Evolutionary conservation across 2,113 vertebrate species (phyloP).

Genomic region (Bambusicola thoracicus): DNA sequence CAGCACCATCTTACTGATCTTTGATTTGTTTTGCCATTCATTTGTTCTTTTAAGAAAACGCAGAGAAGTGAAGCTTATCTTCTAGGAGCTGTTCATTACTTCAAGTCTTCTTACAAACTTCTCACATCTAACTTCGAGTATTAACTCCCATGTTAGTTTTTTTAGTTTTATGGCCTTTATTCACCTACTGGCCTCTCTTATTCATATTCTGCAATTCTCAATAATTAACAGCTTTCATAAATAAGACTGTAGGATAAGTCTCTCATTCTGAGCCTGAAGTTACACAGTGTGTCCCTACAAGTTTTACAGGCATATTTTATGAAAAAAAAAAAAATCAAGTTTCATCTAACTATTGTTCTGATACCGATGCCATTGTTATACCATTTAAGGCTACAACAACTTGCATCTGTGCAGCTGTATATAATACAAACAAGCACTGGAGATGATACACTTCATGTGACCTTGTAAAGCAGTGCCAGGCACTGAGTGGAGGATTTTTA

Average conservation of each 20-base stretch:
- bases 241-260: neutral
- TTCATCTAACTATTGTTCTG: neutral
- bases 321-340: neutral
- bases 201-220: neutral
- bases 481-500: neutral
- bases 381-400: neutral
- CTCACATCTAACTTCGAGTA: neutral
- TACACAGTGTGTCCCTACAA: neutral
- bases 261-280: neutral
- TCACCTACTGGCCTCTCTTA: neutral
- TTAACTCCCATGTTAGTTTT: neutral
- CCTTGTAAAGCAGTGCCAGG: neutral
- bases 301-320: neutral
- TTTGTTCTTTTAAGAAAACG: neutral
- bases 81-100: neutral
- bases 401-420: slow-evolving; percentile 10
- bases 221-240: neutral
- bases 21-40: neutral
- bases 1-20: neutral
- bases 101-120: neutral
- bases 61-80: neutral
- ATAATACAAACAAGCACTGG: neutral
- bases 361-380: neutral
- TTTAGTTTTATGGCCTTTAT: neutral
- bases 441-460: neutral